Base-by-base conservation (phyloP, 2,113 vertebrate species). In the Neodon shergylaensis region DNA sequence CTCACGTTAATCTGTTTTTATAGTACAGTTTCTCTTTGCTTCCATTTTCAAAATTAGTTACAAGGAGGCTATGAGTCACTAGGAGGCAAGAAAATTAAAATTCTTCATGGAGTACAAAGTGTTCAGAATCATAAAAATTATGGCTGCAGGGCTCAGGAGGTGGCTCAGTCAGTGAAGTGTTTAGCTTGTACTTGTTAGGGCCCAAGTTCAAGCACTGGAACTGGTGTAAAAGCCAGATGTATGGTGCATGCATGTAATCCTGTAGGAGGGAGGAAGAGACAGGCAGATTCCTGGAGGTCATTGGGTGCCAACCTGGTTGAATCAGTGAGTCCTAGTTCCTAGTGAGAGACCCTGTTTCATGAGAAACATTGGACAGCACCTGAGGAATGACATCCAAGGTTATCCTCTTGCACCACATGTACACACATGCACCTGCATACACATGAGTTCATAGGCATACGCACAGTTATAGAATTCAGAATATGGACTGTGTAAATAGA, bases 41-140 rank as follows among this genome's bases (percentile, higher is more conserved):
- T 90, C 68, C n/a, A 63, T 88, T 94, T 94, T 91, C 52, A 86
- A 68, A 96, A 93, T 88, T 93, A 82, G 31, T 42, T 92, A 42
- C 77, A 86, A 95, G 44, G 70, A 85, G 42, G 31, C 58, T 42
- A 12, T 83, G 47, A 83, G 28, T 89, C 86, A 78, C 24, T 22
- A 78, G 28, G 65, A 94, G 63, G 19, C 47, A 88, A 72, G 81
- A 90, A 84, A 61, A 77, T 68, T 54, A 92, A 84, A 72, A 81
- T 77, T 49, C 16, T 7, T 88, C 19, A 13, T 10, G 68, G 52
- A 6, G 24, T 2, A 24, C 36, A 9, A 81, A 36, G 42, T 42
- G 4, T 82, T 91, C 58, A 22, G 26, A 33, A 19, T 19, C 12
- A 7, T 47, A 17, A 63, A 92, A 83, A 72, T 49, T 42, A 7